Evolutionary conservation across 1,140 invertebrate genomes (phyloP), one percentile per base, ranked within the genome.

Genomic region (Zaprionus africanus): DNA sequence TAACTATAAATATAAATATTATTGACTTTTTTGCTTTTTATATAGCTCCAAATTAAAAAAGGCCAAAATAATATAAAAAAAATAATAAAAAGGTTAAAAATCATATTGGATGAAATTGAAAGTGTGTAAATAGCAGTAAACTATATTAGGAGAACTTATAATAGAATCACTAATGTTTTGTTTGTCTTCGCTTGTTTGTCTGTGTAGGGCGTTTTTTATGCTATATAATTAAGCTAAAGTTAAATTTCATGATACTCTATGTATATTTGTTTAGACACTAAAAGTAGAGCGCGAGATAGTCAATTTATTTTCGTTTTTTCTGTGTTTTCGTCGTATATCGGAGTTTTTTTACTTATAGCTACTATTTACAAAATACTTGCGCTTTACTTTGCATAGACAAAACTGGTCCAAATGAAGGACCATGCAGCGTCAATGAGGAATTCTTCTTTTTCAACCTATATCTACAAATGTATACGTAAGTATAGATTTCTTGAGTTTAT

Each of bases 121-220:
- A 71, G 60, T 69, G 63, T 80, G 61, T 78, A 69, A 76, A 74
- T 57, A 58, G 51, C 34, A 57, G 71, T 78, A 66, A 79, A 72
- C 67, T 66, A 66, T 24, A 78, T 60, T 76, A 80, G 46, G 46
- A 80, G 75, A 70, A 87, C 87, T 90, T 82, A 91, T 77, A 65
- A 82, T 90, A 90, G 72, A 90, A 90, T 90, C 86, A 90, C 86
- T 90, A 90, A 85, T 86, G 68, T 90, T 90, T 77, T 90, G 76
- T 76, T 90, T 82, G 66, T 86, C 73, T 90, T 90, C 81, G 81
- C 78, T 86, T 85, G 78, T 82, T 81, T 81, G 76, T 81, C 66
- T 83, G 81, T 82, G 34, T 72, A 59, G 19, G 54, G 81, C 63
- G 64, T 68, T 58, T 61, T 76, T 81, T 71, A 76, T 63, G 13